Evolutionary conservation across 1,140 invertebrate species (phyloP).

Genomic region (Ceratosolen solmsi): DNA sequence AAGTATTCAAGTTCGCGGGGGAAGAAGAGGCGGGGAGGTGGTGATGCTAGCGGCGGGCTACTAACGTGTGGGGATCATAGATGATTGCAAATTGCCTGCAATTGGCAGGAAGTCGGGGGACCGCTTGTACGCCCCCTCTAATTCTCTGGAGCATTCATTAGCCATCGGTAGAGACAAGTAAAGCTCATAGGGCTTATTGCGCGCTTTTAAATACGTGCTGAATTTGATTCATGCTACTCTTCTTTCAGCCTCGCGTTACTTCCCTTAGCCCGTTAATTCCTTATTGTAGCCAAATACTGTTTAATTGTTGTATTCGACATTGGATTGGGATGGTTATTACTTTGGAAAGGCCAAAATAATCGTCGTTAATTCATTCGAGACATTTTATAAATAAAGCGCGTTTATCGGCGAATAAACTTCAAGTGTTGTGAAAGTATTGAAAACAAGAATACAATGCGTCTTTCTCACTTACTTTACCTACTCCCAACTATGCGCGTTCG

Average conservation of each 20-base stretch:
- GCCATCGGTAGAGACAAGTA: constrained; percentile 40
- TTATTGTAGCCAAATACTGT: background rate
- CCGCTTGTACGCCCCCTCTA: constrained; percentile 64
- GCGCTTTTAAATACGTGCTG: background rate
- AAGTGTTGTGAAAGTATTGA: too few relatives aligned
- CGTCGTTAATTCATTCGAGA: too few relatives aligned
- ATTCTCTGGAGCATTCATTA: constrained; percentile 65
- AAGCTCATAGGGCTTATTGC: background rate
- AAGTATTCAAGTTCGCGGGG: background rate
- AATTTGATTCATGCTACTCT: background rate
- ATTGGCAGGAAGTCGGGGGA: constrained; percentile 73
- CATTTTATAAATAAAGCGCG: too few relatives aligned
- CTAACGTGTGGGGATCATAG: constrained; percentile 66
- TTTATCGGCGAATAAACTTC: too few relatives aligned
- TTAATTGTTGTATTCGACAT: too few relatives aligned
- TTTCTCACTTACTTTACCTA: too few relatives aligned
- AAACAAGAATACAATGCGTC: too few relatives aligned
- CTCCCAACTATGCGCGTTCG: too few relatives aligned
- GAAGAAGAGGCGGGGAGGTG: background rate
- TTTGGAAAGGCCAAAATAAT: too few relatives aligned
- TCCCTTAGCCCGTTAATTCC: background rate
- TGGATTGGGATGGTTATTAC: too few relatives aligned
- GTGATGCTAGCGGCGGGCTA: too few relatives aligned
- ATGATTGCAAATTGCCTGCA: constrained; percentile 73
- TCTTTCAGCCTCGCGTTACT: background rate